A percentile compares a stretch with the other conserved stretches of the same genome.
phyloP scores from a whole-genome alignment of 2,113 vertebrate genomes.

The Ctenomys sociabilis region DNA sequence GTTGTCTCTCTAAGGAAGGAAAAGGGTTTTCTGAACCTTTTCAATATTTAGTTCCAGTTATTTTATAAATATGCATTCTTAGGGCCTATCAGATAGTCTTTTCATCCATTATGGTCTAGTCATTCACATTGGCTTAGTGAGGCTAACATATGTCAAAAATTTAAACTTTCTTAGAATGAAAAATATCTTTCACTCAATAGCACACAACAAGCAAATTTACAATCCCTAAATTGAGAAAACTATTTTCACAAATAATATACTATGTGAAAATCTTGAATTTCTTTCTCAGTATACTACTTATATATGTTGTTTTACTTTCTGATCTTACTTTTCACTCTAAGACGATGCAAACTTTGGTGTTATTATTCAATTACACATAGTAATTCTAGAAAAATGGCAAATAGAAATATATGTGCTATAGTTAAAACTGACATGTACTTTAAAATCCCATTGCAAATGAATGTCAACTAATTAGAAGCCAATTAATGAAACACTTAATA shows the following conservation, averaged over 20 bases:
- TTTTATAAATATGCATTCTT: constrained; percentile 42
- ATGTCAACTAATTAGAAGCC: constrained; percentile 18
- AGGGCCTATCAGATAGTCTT: constrained; percentile 15
- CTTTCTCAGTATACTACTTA: constrained; percentile 19
- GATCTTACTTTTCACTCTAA: constrained; percentile 25
- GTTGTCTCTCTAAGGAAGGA: not conserved
- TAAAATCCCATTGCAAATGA: constrained; percentile 16
- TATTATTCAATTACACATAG: not conserved
- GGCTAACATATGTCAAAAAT: constrained; percentile 33
- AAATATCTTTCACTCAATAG: constrained; percentile 55
- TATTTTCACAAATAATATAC: constrained; percentile 47
- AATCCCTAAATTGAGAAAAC: constrained; percentile 48
- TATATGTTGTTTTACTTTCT: constrained; percentile 50
- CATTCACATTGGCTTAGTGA: constrained; percentile 48
- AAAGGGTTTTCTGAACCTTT: constrained; percentile 48
- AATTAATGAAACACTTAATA: constrained; percentile 10
- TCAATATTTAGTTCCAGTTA: constrained; percentile 50
- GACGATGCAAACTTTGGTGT: not conserved
- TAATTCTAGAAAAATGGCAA: constrained; percentile 9
- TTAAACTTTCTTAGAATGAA: constrained; percentile 51
- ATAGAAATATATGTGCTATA: not conserved
- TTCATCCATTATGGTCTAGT: constrained; percentile 24
- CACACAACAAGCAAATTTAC: not conserved
- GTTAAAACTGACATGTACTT: constrained; percentile 35
- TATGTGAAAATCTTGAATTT: constrained; percentile 33